Evolutionary conservation across 2,113 vertebrate genomes (phyloP).

Genomic region (Cryptomyrus ogoouensis): DNA sequence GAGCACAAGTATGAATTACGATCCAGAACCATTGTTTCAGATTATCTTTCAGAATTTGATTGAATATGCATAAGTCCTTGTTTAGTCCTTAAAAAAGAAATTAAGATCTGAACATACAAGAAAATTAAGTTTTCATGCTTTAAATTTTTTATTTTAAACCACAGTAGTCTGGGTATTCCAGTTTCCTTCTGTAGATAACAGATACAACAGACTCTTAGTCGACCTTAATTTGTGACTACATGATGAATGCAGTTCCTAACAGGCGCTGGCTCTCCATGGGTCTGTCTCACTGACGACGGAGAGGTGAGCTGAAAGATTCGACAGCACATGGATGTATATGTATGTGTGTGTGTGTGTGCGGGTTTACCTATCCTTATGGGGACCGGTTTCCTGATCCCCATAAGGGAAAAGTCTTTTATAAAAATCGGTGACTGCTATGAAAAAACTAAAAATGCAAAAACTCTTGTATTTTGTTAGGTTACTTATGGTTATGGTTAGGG

Average conservation of each 20-base stretch:
- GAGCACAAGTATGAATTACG: neutral
- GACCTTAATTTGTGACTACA: neutral
- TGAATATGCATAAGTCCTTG: neutral
- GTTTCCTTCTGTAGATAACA: neutral
- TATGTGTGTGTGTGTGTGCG: neutral
- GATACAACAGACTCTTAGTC: neutral
- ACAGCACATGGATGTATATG: neutral
- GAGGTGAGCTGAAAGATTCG: neutral
- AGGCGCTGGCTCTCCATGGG: neutral
- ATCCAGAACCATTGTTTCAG: neutral
- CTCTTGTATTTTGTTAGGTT: too few species aligned
- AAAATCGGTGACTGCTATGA: too few species aligned
- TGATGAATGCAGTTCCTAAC: neutral
- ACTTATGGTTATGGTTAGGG: too few species aligned
- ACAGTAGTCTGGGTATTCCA: neutral
- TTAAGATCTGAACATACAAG: neutral
- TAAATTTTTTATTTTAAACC: neutral
- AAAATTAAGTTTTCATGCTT: neutral
- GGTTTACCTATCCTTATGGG: too few species aligned
- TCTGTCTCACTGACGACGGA: neutral
- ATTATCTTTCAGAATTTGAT: neutral
- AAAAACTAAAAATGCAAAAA: too few species aligned
- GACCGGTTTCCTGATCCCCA: too few species aligned
- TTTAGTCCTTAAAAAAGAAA: neutral
- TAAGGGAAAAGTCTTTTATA: too few species aligned